Base-by-base conservation (phyloP, 2,113 vertebrate species). In the Aegithalos caudatus region DNA sequence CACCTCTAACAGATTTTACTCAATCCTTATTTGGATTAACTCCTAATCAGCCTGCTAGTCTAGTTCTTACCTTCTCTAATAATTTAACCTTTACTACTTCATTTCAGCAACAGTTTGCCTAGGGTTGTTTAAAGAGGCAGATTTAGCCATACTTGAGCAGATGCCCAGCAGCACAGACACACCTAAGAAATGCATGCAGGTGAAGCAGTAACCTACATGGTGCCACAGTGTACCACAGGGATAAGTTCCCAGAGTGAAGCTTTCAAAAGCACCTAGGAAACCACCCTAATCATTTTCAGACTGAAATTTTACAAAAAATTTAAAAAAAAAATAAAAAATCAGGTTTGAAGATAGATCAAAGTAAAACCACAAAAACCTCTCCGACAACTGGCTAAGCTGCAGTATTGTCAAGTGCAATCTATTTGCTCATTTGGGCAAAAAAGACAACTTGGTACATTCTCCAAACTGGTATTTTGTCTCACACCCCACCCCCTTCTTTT, bases 401-500 rank as follows among this genome's bases (percentile, higher is more conserved):
- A 60, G 45, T 48, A 38, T 7, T 70, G 64, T 71, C 64, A 86
- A 76, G 50, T 44, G 80, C 24, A 86, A 80, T 35, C 56, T 53
- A 38, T 15, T 42, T 78, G 72, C 40, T 76, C 79, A 14, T 53
- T 73, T 91, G 64, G 71, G 50, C 60, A 92, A 70, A 74, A 16
- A 35, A 58, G 89, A 83, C 28, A 72, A 84, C 48, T n/a, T n/a
- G 35, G 86, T 70, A 78, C 16, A 19, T 40, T 71, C 66, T 66
- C 51, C 28, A 66, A 40, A 62, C 9, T 51, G 27, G 6, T 19
- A 28, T 44, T 60, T 78, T 40, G 50, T 22, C 6, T 24, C 7
- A 11, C 23, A 8, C 19, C 4, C 1, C 5, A 2, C 0, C 0
- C 2, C 4, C 12, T 37, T 48, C 28, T 57, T 69, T 54, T 64